Percentiles rank a stretch among this genome's conserved stretches.
These are phyloP conservation scores for Laodelphax striatellus DNA, from an alignment of 1,140 invertebrate species.

Conservation along the genomic window DNA sequence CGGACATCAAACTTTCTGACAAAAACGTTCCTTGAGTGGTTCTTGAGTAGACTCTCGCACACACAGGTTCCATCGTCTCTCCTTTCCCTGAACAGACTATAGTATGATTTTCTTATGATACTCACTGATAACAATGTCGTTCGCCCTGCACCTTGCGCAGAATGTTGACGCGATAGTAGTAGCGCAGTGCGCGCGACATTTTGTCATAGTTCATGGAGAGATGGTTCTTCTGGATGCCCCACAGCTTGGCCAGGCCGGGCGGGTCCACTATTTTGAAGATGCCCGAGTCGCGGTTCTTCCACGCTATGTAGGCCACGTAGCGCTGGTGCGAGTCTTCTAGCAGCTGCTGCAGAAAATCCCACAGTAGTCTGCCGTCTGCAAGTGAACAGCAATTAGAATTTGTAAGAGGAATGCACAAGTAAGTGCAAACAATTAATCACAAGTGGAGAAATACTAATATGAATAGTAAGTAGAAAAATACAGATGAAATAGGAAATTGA, in stretches of 20 bases:
- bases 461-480: too few species aligned
- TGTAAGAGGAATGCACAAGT: too few species aligned
- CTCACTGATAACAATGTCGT: slow-evolving; percentile 90
- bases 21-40: too few species aligned
- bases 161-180: slow-evolving; percentile 97
- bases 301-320: slow-evolving; percentile 80
- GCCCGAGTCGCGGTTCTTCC: slow-evolving; percentile 86
- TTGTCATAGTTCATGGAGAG: slow-evolving; percentile 99
- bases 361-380: slow-evolving; percentile 82
- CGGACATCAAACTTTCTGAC: too few species aligned
- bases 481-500: too few species aligned
- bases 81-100: too few species aligned
- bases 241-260: slow-evolving; percentile 85
- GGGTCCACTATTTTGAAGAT: slow-evolving; percentile 94
- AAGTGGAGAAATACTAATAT: too few species aligned
- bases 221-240: slow-evolving; percentile 98
- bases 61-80: too few species aligned
- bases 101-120: slow-evolving; percentile 26
- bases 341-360: slow-evolving; percentile 92
- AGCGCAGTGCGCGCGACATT: slow-evolving; percentile 92
- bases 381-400: neutral
- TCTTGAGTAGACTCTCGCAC: too few species aligned
- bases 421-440: too few species aligned
- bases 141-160: slow-evolving; percentile 95
- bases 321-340: slow-evolving; percentile 81